Evolutionary conservation across 2,888 invertebrate species (phyloP), one percentile per base, ranked within the genome.

Genomic region (Cosmia pyralina): DNA sequence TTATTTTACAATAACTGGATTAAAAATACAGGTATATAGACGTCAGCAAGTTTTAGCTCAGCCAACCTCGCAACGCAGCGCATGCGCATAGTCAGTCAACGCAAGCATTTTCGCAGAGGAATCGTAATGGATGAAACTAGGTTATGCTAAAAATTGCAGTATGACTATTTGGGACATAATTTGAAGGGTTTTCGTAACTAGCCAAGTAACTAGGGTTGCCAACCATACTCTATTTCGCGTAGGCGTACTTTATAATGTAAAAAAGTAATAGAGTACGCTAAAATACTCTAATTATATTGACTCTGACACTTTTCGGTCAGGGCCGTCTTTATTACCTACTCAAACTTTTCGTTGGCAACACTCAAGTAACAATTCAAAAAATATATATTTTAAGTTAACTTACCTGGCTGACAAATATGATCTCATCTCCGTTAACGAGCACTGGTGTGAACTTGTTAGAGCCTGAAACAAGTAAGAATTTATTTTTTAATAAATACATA

Each of bases 91-190:
- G 1, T 22, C 10, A 8, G 7, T 38, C 2, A 55, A 19, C 72
- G 72, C 71, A 55, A 70, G 53, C 22, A 19, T 55, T 38, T 70
- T 71, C 38, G 38, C 71, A 15, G 4, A 52, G 11, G 46, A 28
- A 57, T 34, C 17, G 4, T 55, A 28, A 55, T 7, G 55, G 28
- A 4, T 8, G 1, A 4, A 62, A 4, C 11, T 28, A n/a, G n/a
- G n/a, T n/a, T 22, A 46, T 46, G 11, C 19, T 11, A 4, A 17
- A 46, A 62, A 17, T 0, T 19, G 17, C 11, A 22, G 11, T 62
- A 46, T 0, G 46, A 13, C 2, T 28, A 19, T 28, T 7, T 46
- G 19, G 28, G 17, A 62, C 19, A 62, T 17, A 5, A 19, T 46
- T 46, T 28, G 11, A 17, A 44, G 44, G 11, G 6, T 11, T 17